phyloP scores from a whole-genome alignment of 2,888 invertebrate genomes.

The Candidula unifasciata region DNA sequence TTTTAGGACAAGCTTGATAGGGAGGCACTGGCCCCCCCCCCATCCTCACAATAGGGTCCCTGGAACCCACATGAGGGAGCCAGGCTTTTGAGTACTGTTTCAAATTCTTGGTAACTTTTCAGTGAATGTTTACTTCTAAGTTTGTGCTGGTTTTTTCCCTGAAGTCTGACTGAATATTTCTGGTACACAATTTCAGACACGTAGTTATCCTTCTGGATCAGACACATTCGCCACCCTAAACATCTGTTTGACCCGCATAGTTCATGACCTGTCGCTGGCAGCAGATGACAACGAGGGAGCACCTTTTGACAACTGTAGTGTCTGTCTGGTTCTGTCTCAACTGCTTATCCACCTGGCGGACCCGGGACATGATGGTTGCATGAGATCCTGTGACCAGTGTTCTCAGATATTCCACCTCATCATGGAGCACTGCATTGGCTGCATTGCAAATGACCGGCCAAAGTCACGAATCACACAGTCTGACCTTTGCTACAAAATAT shows the following conservation, averaged over 20 bases:
- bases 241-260: neutral
- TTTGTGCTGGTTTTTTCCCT: neutral
- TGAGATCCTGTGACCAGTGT: constrained; percentile 28
- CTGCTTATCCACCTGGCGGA: constrained; percentile 36
- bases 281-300: neutral
- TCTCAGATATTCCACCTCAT: constrained; percentile 40
- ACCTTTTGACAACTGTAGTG: constrained; percentile 15
- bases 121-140: neutral
- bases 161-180: neutral
- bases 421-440: constrained; percentile 21
- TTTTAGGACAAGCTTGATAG: no score
- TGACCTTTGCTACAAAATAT: constrained; percentile 49
- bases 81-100: neutral
- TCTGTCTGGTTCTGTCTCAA: constrained; percentile 19
- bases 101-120: neutral
- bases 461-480: constrained; percentile 11
- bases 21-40: no score
- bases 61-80: no score
- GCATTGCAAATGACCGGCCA: constrained; percentile 22
- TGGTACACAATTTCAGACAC: constrained; percentile 4
- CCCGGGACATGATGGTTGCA: neutral
- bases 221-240: neutral
- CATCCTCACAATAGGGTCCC: no score
- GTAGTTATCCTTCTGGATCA: neutral
- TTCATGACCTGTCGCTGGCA: constrained; percentile 32